phyloP scores from a whole-genome alignment of 2,797 vertebrate species.

The Thamnophis elegans region DNA sequence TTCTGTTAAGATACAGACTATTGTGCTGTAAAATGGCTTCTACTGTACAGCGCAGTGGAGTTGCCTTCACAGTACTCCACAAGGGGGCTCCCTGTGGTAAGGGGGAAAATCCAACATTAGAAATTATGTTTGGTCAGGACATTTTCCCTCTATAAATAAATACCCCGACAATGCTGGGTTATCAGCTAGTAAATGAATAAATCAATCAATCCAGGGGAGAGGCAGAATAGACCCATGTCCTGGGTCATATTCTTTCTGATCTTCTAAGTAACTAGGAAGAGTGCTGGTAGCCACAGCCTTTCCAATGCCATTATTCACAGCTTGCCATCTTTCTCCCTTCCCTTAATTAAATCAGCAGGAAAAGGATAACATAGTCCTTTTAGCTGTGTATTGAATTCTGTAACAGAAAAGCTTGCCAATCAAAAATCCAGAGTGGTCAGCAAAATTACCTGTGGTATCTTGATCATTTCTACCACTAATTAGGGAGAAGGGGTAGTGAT shows the following conservation, averaged over 20 bases:
- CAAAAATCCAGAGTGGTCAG: background rate
- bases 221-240: background rate
- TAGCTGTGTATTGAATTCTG: background rate
- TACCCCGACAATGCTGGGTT: too few species aligned
- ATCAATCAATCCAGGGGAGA: background rate
- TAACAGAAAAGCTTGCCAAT: background rate
- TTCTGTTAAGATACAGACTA: too few species aligned
- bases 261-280: background rate
- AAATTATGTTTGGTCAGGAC: too few species aligned
- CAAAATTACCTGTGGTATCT: background rate
- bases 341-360: background rate
- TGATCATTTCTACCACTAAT: background rate
- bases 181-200: background rate
- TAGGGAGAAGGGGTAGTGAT: background rate
- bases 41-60: too few species aligned
- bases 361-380: background rate
- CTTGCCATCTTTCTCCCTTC: background rate
- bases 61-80: too few species aligned
- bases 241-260: background rate
- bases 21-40: too few species aligned
- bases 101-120: too few species aligned
- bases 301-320: background rate
- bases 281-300: background rate
- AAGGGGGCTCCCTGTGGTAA: too few species aligned
- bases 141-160: too few species aligned